Evolutionary conservation across 1,140 invertebrate genomes (phyloP).

Genomic region (Leptoteleia sp.): DNA sequence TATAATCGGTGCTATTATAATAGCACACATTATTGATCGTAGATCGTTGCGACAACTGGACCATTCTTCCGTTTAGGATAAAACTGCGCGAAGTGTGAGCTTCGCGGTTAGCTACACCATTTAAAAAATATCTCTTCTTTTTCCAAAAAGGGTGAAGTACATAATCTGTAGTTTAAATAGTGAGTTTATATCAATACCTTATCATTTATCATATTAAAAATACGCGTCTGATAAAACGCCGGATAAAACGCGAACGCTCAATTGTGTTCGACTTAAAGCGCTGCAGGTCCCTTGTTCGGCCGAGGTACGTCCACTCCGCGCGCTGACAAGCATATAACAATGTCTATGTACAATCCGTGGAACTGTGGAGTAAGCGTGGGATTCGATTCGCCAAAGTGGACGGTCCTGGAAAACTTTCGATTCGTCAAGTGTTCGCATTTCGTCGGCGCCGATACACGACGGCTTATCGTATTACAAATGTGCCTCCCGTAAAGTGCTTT

Average conservation of each 20-base stretch:
- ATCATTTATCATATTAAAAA: slow-evolving; percentile 60
- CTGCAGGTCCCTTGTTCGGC: neutral
- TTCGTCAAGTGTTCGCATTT: no score
- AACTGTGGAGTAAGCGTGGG: slow-evolving; percentile 19
- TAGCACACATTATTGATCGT: slow-evolving; percentile 5
- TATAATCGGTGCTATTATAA: no score
- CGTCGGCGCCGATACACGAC: no score
- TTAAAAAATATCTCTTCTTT: slow-evolving; percentile 59
- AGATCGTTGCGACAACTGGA: slow-evolving; percentile 14
- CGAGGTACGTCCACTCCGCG: slow-evolving; percentile 7
- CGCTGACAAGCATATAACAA: slow-evolving; percentile 26
- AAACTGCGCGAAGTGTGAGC: slow-evolving; percentile 32
- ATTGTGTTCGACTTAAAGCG: slow-evolving; percentile 2
- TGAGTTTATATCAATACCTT: slow-evolving; percentile 53
- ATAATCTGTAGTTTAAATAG: slow-evolving; percentile 47
- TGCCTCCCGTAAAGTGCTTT: slow-evolving; percentile 36
- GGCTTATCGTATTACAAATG: no score
- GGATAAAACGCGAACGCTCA: slow-evolving; percentile 17
- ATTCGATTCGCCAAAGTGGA: slow-evolving; percentile 5
- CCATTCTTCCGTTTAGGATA: slow-evolving; percentile 26
- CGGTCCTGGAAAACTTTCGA: slow-evolving; percentile 2
- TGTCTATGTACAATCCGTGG: slow-evolving; percentile 30
- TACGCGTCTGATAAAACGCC: slow-evolving; percentile 29
- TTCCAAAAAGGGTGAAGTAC: slow-evolving; percentile 55
- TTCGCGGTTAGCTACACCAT: slow-evolving; percentile 29